phyloP scores from a whole-genome alignment of 30 jellyfish, hydroid and myxozoan genomes.

The Morbakka virulenta region DNA sequence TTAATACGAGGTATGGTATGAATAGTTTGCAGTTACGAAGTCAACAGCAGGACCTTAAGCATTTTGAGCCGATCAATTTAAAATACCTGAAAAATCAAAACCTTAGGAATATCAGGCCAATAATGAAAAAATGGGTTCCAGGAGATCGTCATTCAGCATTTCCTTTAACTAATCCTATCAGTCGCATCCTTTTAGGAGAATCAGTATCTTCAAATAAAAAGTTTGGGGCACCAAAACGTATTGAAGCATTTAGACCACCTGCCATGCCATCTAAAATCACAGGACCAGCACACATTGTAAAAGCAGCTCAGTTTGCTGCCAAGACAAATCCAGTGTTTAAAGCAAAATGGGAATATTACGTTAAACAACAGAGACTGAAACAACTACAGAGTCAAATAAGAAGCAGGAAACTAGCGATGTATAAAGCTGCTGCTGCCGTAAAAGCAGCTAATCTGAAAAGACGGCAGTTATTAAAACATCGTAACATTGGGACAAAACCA shows the following conservation, averaged over 20 bases:
- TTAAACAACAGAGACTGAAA: neutral
- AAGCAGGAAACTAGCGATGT: no score
- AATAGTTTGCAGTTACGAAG: neutral
- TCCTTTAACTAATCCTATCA: neutral
- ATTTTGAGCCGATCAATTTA: neutral
- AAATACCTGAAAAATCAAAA: neutral
- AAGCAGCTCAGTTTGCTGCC: neutral
- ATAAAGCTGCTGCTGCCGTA: neutral
- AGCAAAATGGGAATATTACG: neutral
- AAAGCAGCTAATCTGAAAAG: neutral
- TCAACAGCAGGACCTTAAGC: neutral
- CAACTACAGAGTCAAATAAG: neutral
- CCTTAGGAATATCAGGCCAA: neutral
- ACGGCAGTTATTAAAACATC: neutral
- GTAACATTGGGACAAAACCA: neutral
- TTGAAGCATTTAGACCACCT: neutral
- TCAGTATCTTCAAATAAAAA: neutral
- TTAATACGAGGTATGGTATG: no score
- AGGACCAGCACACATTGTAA: neutral
- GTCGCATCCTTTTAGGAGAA: neutral
- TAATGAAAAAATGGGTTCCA: neutral
- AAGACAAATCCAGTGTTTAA: neutral
- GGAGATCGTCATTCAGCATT: neutral
- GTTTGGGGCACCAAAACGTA: neutral
- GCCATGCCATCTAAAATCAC: neutral